Conservation (phyloP, 2,888 invertebrate species). For the Saturnia japonica region DNA sequence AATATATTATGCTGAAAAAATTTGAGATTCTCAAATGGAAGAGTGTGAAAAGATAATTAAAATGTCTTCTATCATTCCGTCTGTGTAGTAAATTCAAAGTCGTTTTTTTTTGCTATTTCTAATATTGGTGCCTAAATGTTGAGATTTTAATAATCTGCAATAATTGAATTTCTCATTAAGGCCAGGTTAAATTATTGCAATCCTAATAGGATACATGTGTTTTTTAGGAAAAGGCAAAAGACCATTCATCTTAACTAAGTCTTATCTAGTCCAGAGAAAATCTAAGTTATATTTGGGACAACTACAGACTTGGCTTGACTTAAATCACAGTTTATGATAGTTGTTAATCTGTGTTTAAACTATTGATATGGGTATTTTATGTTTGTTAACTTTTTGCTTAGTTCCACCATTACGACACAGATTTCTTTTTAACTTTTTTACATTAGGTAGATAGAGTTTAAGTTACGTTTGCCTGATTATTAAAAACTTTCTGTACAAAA, state of each 20-base stretch:
- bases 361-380: too few relatives aligned
- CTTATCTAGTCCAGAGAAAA: background rate
- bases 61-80: background rate
- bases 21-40: background rate
- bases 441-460: too few relatives aligned
- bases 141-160: background rate
- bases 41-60: background rate
- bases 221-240: background rate
- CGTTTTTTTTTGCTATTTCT: background rate
- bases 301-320: too few relatives aligned
- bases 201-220: background rate
- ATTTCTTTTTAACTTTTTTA: too few relatives aligned
- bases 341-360: too few relatives aligned
- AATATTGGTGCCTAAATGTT: background rate
- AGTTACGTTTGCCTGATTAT: too few relatives aligned
- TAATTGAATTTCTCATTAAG: background rate
- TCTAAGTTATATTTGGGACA: background rate
- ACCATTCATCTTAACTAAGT: too few relatives aligned
- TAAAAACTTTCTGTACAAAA: too few relatives aligned
- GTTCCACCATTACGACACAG: too few relatives aligned
- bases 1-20: background rate
- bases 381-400: too few relatives aligned
- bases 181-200: background rate
- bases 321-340: too few relatives aligned
- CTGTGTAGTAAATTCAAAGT: background rate